phyloP scores from a whole-genome alignment of 2,888 invertebrate species.

The Mimumesa dahlbomi region DNA sequence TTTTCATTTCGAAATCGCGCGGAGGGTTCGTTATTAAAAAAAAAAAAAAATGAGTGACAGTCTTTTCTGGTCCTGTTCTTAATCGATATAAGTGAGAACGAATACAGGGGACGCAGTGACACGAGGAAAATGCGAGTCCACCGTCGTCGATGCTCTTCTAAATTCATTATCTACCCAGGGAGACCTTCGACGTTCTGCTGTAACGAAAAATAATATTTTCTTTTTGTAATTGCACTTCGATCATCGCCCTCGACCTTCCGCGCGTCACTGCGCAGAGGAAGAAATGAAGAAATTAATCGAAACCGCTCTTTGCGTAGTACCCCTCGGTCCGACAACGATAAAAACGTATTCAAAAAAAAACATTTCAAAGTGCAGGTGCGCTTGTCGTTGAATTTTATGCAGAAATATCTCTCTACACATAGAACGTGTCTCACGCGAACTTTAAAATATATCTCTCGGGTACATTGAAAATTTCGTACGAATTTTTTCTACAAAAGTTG shows the following conservation, averaged over 20 bases:
- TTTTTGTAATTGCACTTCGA: conserved; percentile 62
- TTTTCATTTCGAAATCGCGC: not conserved
- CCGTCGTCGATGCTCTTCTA: conserved; percentile 26
- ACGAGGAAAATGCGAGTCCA: conserved; percentile 31
- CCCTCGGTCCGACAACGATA: not conserved
- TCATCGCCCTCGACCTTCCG: conserved; percentile 28
- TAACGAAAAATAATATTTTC: conserved; percentile 61
- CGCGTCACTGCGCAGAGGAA: conserved; percentile 33
- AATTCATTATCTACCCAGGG: conserved; percentile 37
- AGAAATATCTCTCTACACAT: conserved; percentile 20
- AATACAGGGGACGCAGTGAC: conserved; percentile 36
- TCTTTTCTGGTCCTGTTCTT: conserved; percentile 1
- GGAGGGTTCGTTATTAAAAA: not conserved
- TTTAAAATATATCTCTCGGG: too few relatives aligned
- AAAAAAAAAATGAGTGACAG: not conserved
- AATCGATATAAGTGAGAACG: not conserved
- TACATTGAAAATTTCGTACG: too few relatives aligned
- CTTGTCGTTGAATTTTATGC: conserved; percentile 8
- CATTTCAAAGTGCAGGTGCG: not conserved
- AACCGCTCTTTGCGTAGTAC: conserved; percentile 7
- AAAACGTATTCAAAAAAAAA: too few relatives aligned
- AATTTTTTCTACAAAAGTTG: too few relatives aligned
- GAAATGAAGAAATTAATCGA: too few relatives aligned
- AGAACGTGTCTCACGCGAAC: too few relatives aligned
- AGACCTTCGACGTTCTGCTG: conserved; percentile 39